A percentile compares a stretch with the other conserved stretches of the same genome.
Evolutionary conservation across 2,113 vertebrate genomes (phyloP).

Genomic region (Echinops telfairi): DNA sequence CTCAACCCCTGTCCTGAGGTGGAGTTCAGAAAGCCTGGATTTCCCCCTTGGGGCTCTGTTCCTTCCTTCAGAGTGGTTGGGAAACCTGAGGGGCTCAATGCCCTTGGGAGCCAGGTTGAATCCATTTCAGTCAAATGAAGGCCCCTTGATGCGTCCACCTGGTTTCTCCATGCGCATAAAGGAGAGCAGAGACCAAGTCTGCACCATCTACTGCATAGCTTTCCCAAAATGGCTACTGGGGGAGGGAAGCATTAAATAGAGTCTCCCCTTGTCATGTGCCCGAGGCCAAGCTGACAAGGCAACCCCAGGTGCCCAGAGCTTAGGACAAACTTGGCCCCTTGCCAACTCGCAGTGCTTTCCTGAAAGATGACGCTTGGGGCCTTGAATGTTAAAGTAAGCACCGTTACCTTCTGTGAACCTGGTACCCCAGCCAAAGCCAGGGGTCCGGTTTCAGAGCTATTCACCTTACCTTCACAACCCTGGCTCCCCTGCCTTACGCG

Average conservation of each 20-base stretch:
- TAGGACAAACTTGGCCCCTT: neutral
- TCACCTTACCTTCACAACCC: neutral
- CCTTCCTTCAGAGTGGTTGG: neutral
- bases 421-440: neutral
- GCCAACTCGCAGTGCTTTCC: neutral
- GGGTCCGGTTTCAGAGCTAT: neutral
- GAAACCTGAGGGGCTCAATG: neutral
- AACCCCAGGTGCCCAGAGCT: neutral
- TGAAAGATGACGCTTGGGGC: slow-evolving; percentile 29
- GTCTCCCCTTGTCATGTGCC: neutral
- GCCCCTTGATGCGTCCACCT: neutral
- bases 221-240: neutral
- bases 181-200: neutral
- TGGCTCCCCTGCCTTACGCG: neutral
- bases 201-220: too few relatives aligned
- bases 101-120: neutral
- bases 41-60: slow-evolving; percentile 21
- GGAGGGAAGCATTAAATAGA: fast-evolving
- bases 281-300: neutral
- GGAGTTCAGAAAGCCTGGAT: neutral
- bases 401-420: neutral
- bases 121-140: neutral
- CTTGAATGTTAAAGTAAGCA: slow-evolving; percentile 20
- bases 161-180: too few relatives aligned
- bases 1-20: neutral